A percentile compares a stretch with the other conserved stretches of the same genome.
phyloP scores from a whole-genome alignment of 2,888 invertebrate genomes.

The Drosophila histrio region DNA sequence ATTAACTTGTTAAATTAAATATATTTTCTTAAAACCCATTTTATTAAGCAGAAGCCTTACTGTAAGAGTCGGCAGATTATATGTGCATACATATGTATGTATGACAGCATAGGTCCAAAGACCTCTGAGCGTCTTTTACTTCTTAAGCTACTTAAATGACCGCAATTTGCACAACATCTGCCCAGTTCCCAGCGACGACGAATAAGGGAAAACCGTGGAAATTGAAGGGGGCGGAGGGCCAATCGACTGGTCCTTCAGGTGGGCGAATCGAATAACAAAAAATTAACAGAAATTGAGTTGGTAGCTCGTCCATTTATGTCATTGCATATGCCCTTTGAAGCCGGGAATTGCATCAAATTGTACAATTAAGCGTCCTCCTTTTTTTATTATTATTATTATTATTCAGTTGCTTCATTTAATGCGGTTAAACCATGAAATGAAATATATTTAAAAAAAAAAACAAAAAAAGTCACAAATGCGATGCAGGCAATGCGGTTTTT shows the following conservation, averaged over 20 bases:
- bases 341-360: slow-evolving; percentile 63
- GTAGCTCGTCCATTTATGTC: slow-evolving; percentile 17
- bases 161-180: slow-evolving; percentile 39
- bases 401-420: slow-evolving; percentile 59
- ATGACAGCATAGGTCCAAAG: slow-evolving; percentile 21
- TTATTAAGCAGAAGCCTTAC: neutral
- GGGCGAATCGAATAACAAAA: slow-evolving; percentile 18
- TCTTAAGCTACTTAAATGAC: slow-evolving; percentile 29
- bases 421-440: slow-evolving; percentile 67
- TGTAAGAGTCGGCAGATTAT: neutral
- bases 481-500: slow-evolving; percentile 76
- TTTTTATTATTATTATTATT: slow-evolving; percentile 25
- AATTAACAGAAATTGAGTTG: slow-evolving; percentile 24
- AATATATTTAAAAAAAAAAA: slow-evolving; percentile 23
- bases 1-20: too few species aligned
- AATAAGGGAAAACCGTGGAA: neutral
- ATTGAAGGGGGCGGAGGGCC: neutral
- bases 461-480: slow-evolving; percentile 48
- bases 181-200: slow-evolving; percentile 22
- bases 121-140: slow-evolving; percentile 10
- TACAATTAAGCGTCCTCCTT: slow-evolving; percentile 53
- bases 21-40: neutral
- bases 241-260: slow-evolving; percentile 2
- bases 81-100: neutral
- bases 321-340: slow-evolving; percentile 73